Percentiles rank a stretch among this genome's conserved stretches.
Evolutionary conservation across 2,888 invertebrate genomes (phyloP).

Genomic region (Pheosia gnoma): DNA sequence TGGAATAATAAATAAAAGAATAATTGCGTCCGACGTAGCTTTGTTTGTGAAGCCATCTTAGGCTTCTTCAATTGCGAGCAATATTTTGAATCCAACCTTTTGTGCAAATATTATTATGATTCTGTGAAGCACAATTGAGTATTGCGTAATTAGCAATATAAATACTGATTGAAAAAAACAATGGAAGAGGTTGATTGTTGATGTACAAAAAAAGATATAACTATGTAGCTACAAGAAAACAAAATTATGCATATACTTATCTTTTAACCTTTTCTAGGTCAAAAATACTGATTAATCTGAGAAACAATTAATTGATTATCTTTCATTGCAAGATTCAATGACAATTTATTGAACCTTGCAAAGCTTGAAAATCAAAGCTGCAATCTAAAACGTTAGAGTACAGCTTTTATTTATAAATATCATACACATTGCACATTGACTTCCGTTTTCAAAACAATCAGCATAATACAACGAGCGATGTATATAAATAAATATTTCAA

Average conservation of each 20-base stretch:
- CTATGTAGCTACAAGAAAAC: too few relatives aligned
- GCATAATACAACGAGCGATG: constrained; percentile 9
- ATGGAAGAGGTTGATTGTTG: background rate
- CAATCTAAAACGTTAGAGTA: too few relatives aligned
- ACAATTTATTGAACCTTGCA: too few relatives aligned
- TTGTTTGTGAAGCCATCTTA: constrained; percentile 46
- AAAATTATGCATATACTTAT: too few relatives aligned
- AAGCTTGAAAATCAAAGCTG: too few relatives aligned
- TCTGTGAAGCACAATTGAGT: constrained; percentile 2
- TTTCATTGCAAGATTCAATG: too few relatives aligned
- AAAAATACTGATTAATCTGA: too few relatives aligned
- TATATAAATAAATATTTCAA: constrained; percentile 50
- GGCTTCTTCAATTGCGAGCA: constrained; percentile 37
- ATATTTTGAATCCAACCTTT: constrained; percentile 26
- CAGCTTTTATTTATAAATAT: too few relatives aligned
- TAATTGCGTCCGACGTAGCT: constrained; percentile 57
- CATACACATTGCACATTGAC: background rate
- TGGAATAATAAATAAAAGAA: constrained; percentile 59
- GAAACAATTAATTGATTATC: too few relatives aligned
- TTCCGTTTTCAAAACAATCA: background rate
- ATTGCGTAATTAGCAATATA: constrained; percentile 3
- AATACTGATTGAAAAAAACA: background rate
- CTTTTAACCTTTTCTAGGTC: too few relatives aligned
- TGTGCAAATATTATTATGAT: constrained; percentile 20
- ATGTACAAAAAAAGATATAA: background rate